Evolutionary conservation across 2,113 vertebrate genomes (phyloP).

Genomic region (Pardalotus punctatus): DNA sequence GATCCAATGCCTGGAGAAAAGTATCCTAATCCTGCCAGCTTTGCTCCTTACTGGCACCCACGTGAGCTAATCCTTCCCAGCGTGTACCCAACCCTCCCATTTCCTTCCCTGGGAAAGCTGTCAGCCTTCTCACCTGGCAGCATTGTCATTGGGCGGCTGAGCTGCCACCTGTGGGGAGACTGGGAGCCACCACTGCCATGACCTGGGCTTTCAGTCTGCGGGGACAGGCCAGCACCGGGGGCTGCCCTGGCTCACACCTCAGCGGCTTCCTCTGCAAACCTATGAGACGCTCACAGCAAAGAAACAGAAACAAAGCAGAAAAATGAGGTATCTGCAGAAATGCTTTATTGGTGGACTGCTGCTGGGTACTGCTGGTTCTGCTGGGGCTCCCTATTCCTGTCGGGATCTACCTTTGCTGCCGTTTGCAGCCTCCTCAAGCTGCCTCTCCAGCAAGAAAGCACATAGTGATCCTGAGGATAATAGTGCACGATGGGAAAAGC

Average conservation of each 20-base stretch:
- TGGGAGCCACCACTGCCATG: neutral
- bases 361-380: neutral
- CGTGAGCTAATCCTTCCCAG: neutral
- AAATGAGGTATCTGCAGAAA: neutral
- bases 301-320: constrained; percentile 16
- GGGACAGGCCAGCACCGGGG: fast-evolving
- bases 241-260: neutral
- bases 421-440: neutral
- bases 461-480: neutral
- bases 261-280: neutral
- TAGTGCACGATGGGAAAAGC: neutral
- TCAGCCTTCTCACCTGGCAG: neutral
- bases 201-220: neutral
- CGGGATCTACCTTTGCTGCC: neutral
- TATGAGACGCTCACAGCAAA: neutral
- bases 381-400: neutral
- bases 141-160: fast-evolving
- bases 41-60: neutral
- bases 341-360: neutral
- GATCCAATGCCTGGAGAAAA: neutral
- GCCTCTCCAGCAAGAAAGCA: neutral
- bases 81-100: neutral
- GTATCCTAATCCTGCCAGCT: neutral
- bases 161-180: neutral
- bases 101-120: neutral